These are phyloP conservation scores for Gallinago nigripennis DNA, from an alignment of 2,797 vertebrate genomes.

Conservation along the genomic window DNA sequence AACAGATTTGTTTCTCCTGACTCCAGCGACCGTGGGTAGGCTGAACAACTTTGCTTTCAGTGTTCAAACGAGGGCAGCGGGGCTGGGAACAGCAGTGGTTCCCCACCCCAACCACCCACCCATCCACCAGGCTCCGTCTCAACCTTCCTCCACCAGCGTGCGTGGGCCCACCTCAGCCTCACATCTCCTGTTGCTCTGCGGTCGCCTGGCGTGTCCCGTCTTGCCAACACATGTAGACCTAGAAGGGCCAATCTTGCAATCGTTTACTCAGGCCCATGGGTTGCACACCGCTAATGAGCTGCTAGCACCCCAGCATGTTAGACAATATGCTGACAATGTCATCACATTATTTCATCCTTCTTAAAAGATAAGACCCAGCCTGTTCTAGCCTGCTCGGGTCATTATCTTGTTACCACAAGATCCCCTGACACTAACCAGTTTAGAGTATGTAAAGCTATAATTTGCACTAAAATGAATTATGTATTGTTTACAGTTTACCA, in stretches of 20 bases:
- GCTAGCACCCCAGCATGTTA: slow-evolving; percentile 40
- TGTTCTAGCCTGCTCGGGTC: slow-evolving; percentile 50
- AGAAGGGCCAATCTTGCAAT: slow-evolving; percentile 36
- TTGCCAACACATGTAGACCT: background rate
- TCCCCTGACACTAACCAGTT: slow-evolving; percentile 52
- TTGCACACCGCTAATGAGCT: slow-evolving; percentile 44
- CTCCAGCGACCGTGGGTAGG: background rate
- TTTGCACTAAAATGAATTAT: slow-evolving; percentile 63
- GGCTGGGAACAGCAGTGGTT: accelerated
- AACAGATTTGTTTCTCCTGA: background rate
- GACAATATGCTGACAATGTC: slow-evolving; percentile 64
- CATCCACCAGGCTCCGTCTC: background rate
- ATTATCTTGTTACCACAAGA: slow-evolving; percentile 65
- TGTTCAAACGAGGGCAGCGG: background rate
- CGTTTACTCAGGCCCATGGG: background rate
- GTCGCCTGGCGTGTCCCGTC: background rate
- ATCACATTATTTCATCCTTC: slow-evolving; percentile 61
- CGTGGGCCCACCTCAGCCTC: background rate
- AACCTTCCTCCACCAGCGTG: background rate
- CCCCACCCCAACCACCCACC: background rate
- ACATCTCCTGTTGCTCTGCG: background rate
- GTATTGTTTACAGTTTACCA: slow-evolving; percentile 60
- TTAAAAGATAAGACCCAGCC: slow-evolving; percentile 45
- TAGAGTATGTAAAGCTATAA: slow-evolving; percentile 37
- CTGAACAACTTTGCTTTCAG: background rate